Percentiles rank a stretch among this genome's conserved stretches.
phyloP scores from a whole-genome alignment of 2,888 invertebrate species.

The Eurois occulta region DNA sequence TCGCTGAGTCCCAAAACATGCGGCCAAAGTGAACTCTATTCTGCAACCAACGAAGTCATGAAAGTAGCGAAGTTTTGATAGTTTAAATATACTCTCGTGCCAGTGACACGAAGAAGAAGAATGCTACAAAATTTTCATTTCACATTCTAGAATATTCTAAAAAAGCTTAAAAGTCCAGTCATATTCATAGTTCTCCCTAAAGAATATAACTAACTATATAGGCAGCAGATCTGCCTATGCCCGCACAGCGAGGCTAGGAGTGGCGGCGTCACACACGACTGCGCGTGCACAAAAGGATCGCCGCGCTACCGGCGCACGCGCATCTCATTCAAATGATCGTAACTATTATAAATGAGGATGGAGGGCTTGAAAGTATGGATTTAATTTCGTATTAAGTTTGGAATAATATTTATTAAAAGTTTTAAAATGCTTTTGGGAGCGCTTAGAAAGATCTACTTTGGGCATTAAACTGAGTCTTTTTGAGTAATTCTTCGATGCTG shows the following conservation, averaged over 20 bases:
- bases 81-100: not conserved
- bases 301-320: constrained; percentile 66
- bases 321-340: constrained; percentile 65
- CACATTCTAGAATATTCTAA: not conserved
- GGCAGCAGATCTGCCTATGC: constrained; percentile 33
- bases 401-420: constrained; percentile 9
- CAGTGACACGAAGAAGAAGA: not conserved
- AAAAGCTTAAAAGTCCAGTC: not conserved
- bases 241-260: constrained; percentile 35
- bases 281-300: constrained; percentile 69
- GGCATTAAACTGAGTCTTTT: too few relatives aligned
- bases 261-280: constrained; percentile 65
- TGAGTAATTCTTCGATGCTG: too few relatives aligned
- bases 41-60: not conserved
- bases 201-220: constrained; percentile 17
- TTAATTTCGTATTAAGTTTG: constrained; percentile 17
- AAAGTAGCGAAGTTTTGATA: not conserved
- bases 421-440: not conserved
- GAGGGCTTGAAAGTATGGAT: constrained; percentile 34
- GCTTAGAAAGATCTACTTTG: not conserved
- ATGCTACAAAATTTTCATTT: not conserved
- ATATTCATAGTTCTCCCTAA: not conserved
- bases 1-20: not conserved
- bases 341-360: constrained; percentile 39
- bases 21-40: not conserved